Evolutionary conservation across 2,888 invertebrate genomes (phyloP).

Genomic region (Lamellibrachia columna): DNA sequence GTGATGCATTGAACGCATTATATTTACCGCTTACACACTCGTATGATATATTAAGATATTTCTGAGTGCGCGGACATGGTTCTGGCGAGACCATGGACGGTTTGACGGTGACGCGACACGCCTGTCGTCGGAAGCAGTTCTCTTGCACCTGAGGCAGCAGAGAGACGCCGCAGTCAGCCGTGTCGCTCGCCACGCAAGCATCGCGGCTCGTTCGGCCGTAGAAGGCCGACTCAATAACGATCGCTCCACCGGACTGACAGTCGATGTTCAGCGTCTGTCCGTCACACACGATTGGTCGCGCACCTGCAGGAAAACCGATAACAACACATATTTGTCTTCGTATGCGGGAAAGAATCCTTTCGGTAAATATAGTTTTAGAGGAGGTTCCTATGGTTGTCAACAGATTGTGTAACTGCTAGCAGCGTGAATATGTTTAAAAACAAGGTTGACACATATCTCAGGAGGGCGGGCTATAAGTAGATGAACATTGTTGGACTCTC

Average conservation of each 20-base stretch:
- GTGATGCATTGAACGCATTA: no score
- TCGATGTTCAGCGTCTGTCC: not conserved
- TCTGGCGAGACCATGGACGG: conserved; percentile 1
- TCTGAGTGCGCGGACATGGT: not conserved
- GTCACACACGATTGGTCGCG: not conserved
- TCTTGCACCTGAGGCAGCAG: not conserved
- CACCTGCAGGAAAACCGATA: not conserved
- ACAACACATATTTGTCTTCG: no score
- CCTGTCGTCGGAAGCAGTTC: not conserved
- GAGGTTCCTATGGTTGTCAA: no score
- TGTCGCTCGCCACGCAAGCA: not conserved
- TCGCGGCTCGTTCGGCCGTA: not conserved
- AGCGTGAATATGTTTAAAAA: no score
- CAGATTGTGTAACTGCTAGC: no score
- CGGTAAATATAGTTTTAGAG: no score
- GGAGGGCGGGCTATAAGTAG: no score
- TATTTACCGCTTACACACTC: not conserved
- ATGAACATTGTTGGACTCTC: no score
- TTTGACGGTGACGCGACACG: not conserved
- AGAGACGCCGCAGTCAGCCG: not conserved
- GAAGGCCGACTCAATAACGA: not conserved
- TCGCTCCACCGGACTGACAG: not conserved
- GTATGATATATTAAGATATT: not conserved
- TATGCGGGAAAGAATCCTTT: no score
- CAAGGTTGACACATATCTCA: no score